Percentiles rank a stretch among this genome's conserved stretches.
Conservation (phyloP, 1,140 invertebrate species). For the Homarus americanus region DNA sequence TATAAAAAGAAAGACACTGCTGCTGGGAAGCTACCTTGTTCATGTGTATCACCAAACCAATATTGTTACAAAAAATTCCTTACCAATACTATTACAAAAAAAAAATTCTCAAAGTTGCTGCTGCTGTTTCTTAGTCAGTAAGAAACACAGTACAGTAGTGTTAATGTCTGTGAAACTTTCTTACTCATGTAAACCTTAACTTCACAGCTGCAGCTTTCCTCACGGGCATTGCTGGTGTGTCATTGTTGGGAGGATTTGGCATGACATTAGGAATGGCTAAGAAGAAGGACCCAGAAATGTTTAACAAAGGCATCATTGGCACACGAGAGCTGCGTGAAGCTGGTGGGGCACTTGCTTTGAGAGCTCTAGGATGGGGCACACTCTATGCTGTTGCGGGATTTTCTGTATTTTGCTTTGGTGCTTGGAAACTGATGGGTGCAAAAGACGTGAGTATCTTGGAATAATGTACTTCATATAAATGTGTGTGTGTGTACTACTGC, state of each 20-base stretch:
- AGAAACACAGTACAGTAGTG: no score
- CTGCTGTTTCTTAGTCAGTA: no score
- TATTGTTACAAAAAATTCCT: no score
- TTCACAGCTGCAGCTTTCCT: conserved; percentile 87
- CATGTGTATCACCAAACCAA: no score
- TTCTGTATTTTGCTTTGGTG: conserved; percentile 87
- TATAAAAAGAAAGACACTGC: no score
- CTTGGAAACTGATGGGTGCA: conserved; percentile 94
- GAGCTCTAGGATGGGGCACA: conserved; percentile 92
- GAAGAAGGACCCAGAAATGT: conserved; percentile 88
- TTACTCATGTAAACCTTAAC: not conserved
- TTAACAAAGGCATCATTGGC: conserved; percentile 86
- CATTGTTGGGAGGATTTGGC: conserved; percentile 89
- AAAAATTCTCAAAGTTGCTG: no score
- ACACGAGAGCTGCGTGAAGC: conserved; percentile 85
- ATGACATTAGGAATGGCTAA: conserved; percentile 87
- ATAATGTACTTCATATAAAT: not conserved
- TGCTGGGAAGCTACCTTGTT: no score
- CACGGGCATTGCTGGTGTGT: conserved; percentile 86
- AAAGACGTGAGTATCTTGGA: conserved; percentile 82
- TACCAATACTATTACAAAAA: no score
- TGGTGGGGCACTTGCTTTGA: conserved; percentile 87
- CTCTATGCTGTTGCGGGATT: conserved; percentile 91
- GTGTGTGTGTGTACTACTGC: no score
- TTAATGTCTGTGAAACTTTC: no score